Conservation (phyloP, 1,140 invertebrate species). For the Tetraneura akinire region DNA sequence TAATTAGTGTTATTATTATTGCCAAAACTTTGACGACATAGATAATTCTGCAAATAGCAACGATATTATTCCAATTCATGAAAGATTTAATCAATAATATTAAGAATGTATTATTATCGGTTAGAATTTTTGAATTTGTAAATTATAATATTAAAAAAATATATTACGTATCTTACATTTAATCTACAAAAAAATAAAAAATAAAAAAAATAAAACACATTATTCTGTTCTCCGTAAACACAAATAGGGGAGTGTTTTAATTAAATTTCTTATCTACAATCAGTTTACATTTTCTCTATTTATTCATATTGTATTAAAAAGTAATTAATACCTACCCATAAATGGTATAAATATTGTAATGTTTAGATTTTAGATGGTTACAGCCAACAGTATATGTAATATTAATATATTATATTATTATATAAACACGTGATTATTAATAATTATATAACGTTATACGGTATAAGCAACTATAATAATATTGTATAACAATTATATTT, state of each 20-base stretch:
- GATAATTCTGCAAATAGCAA: too few species aligned
- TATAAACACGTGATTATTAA: background rate
- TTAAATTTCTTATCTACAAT: slow-evolving; percentile 28
- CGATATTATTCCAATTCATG: too few species aligned
- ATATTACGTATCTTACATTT: background rate
- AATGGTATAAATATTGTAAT: background rate
- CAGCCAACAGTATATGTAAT: too few species aligned
- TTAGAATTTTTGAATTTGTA: background rate
- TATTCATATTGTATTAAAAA: slow-evolving; percentile 20
- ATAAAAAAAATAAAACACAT: background rate
- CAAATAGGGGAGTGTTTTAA: slow-evolving; percentile 33
- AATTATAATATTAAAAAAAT: slow-evolving; percentile 8
- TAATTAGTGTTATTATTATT: too few species aligned
- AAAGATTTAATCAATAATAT: too few species aligned
- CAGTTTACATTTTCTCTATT: slow-evolving; percentile 6
- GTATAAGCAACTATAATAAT: too few species aligned
- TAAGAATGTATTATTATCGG: background rate
- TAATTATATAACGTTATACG: too few species aligned
- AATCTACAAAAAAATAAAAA: background rate
- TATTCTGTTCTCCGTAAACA: background rate
- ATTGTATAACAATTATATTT: too few species aligned
- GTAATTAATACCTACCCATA: background rate
- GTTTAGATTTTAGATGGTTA: too few species aligned
- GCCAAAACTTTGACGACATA: too few species aligned
- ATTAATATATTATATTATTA: too few species aligned